Conservation (phyloP, 2,797 vertebrate genomes). For the Pagetopsis macropterus region DNA sequence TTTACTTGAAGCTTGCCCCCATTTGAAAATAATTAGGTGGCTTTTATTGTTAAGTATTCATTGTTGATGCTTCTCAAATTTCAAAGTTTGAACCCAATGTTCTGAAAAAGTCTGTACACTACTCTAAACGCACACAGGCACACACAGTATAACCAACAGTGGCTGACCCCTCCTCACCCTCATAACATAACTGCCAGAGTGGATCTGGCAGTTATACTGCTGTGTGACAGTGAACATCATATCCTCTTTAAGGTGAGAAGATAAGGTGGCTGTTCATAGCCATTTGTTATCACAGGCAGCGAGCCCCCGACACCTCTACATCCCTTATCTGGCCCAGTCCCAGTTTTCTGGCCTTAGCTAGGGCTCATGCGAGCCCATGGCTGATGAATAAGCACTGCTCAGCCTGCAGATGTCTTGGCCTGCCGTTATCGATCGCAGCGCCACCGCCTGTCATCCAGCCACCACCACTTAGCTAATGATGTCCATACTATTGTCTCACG, state of each 20-base stretch:
- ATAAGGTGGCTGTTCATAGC: conserved; percentile 75
- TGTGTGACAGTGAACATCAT: conserved; percentile 73
- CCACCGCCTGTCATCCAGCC: conserved; percentile 76
- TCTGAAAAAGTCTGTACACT: neutral
- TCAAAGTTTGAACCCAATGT: conserved; percentile 10
- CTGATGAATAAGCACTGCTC: conserved; percentile 78
- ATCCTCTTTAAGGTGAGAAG: conserved; percentile 77
- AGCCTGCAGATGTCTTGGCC: conserved; percentile 54
- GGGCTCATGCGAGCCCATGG: conserved; percentile 46
- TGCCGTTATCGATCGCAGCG: conserved; percentile 72
- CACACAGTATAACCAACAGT: conserved; percentile 22
- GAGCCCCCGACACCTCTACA: conserved; percentile 64
- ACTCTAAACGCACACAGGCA: conserved; percentile 6
- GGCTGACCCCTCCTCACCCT: conserved; percentile 51
- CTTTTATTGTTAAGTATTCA: conserved; percentile 48
- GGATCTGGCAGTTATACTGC: conserved; percentile 56
- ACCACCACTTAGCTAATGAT: conserved; percentile 85
- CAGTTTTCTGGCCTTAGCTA: conserved; percentile 38
- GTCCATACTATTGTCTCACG: conserved; percentile 67
- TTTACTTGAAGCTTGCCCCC: conserved; percentile 39
- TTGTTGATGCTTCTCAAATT: conserved; percentile 20
- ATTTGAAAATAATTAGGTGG: conserved; percentile 55
- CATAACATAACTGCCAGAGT: conserved; percentile 57
- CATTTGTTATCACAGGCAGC: conserved; percentile 70
- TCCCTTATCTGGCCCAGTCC: conserved; percentile 73